Evolutionary conservation across 2,888 invertebrate species (phyloP), one percentile per base, ranked within the genome.

Genomic region (Nomada ruficornis): DNA sequence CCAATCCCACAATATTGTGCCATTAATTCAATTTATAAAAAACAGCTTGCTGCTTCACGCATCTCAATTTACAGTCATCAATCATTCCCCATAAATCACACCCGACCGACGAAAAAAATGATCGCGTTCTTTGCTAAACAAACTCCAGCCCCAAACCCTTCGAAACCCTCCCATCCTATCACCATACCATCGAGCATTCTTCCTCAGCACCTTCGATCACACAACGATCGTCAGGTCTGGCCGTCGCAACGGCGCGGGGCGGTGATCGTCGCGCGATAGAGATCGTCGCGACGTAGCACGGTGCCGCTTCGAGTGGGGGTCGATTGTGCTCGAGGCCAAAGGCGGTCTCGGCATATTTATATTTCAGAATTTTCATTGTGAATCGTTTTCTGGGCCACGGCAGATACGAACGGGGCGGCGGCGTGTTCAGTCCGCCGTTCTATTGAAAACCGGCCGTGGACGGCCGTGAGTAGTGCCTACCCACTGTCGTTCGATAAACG

Each of bases 401-500:
- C 20, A 69, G 77, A 74, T 70, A 68, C 70, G 42, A 47, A 72
- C 55, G 70, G 55, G 44, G 10, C 36, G 55, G 36, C 20, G 62
- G 54, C 60, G 74, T 55, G 75, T 75, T 74, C 77, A 55, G 78
- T 50, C 20, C 54, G n/a, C 18, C 44, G 36, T 65, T 64, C 74
- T 79, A 77, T 77, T 80, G 79, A 80, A 77, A 82, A 71, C 72
- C 71, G 64, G 67, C 73, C 84, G 77, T 68, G 87, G 82, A 85
- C 75, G 86, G 85, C 82, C 82, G 76, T 78, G 85, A 85, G 85
- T 84, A 77, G 84, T 82, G 15, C 15, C 13, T 47, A 15, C 47
- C 47, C 36, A 80, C 84, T 74, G 79, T 88, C 86, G 88, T 82
- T 87, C 87, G 88, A 88, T 87, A 87, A 80, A 80, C 86, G 82